Conservation (phyloP, 2,888 invertebrate genomes). For the Melanchra persicariae region DNA sequence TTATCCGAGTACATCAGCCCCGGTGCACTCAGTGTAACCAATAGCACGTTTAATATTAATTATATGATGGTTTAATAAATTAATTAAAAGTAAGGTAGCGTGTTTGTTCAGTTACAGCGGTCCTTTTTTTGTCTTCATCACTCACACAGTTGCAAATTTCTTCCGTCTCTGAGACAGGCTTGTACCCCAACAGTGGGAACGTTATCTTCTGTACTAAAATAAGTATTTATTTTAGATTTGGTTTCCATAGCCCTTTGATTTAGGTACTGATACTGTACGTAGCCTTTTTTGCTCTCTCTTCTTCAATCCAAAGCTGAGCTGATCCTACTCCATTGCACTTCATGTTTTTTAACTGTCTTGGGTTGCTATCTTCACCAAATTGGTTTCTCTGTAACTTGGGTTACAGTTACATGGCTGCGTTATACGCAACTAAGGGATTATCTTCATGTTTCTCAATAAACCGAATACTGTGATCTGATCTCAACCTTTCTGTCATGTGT, state of each 20-base stretch:
- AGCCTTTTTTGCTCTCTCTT: background rate
- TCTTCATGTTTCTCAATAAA: background rate
- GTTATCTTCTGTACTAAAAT: background rate
- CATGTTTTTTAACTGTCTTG: background rate
- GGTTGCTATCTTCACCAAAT: no score
- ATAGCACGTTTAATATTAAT: constrained; percentile 52
- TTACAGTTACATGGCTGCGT: no score
- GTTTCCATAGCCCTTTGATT: background rate
- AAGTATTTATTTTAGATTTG: background rate
- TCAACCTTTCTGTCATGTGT: background rate
- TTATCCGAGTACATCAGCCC: constrained; percentile 27
- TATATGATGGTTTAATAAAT: constrained; percentile 34
- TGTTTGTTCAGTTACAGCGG: constrained; percentile 5
- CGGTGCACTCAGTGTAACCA: constrained; percentile 43
- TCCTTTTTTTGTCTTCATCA: background rate
- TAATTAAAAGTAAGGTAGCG: constrained; percentile 26
- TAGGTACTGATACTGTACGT: background rate
- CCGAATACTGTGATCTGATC: background rate
- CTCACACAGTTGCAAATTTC: background rate
- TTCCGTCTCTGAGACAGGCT: background rate
- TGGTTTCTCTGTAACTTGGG: no score
- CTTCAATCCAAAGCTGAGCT: background rate
- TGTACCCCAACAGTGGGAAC: background rate
- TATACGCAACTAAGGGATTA: background rate
- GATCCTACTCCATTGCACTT: no score